Percentiles rank a stretch among this genome's conserved stretches.
Conservation (phyloP, 2,797 vertebrate genomes). For the Aldrovandia affinis region DNA sequence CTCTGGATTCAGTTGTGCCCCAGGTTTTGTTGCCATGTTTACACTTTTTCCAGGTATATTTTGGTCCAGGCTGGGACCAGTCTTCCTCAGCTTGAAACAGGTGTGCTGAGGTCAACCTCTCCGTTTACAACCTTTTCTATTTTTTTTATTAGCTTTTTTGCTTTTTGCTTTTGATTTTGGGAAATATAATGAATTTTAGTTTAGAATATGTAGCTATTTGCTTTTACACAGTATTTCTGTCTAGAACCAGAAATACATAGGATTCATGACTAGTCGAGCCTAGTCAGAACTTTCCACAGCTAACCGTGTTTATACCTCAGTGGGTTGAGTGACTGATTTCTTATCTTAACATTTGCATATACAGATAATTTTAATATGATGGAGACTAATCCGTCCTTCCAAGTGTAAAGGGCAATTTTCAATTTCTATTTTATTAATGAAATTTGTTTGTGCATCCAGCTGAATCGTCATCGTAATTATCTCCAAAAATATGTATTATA, state of each 20-base stretch:
- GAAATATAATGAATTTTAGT: background rate
- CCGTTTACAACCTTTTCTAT: no score
- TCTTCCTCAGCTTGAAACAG: background rate
- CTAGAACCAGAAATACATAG: background rate
- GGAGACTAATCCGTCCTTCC: constrained; percentile 74
- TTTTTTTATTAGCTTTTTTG: background rate
- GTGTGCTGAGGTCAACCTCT: no score
- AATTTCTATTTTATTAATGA: constrained; percentile 81
- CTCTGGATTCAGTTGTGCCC: background rate
- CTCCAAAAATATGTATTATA: constrained; percentile 74
- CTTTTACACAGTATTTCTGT: background rate
- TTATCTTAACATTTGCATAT: constrained; percentile 79
- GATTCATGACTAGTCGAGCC: background rate
- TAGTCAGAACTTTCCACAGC: background rate
- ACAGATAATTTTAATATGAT: constrained; percentile 77
- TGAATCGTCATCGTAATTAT: constrained; percentile 80
- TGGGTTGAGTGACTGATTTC: constrained; percentile 74
- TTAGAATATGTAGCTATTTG: background rate
- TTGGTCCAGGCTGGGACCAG: background rate
- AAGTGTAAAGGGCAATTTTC: constrained; percentile 76
- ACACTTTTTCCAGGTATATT: background rate
- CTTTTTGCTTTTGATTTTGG: background rate
- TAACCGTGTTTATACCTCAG: constrained; percentile 68
- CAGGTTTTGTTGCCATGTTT: background rate
- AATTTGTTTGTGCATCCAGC: constrained; percentile 82